Conservation (phyloP, 2,888 invertebrate genomes). For the Dryocosmus kuriphilus region DNA sequence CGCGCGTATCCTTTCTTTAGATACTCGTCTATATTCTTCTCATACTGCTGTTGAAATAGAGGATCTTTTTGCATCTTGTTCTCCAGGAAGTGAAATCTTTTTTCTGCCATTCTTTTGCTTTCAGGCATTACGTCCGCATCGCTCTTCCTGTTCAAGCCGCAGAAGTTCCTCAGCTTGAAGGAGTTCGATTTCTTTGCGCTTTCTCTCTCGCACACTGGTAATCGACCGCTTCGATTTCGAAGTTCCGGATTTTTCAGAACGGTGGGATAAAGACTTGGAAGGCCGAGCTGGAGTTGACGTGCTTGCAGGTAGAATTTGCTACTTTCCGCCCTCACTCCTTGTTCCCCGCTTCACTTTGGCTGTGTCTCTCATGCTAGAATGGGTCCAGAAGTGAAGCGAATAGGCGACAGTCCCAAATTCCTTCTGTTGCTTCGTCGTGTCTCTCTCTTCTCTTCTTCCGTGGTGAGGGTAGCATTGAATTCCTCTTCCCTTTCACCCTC, state of each 20-base stretch:
- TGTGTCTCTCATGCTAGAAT: no score
- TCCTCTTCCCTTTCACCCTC: no score
- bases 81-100: background rate
- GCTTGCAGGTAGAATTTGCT: no score
- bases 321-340: no score
- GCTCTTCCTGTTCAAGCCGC: background rate
- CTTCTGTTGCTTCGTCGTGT: no score
- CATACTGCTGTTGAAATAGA: background rate
- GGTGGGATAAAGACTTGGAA: no score
- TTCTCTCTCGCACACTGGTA: background rate
- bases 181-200: background rate
- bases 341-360: no score
- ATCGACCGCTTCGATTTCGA: background rate
- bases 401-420: no score
- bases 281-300: no score
- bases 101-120: background rate
- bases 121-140: background rate
- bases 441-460: no score
- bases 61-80: background rate
- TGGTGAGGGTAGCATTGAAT: no score
- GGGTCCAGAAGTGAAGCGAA: no score
- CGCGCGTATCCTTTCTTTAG: background rate
- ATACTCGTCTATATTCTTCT: background rate
- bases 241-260: background rate
- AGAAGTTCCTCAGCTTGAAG: background rate